These are phyloP conservation scores for Gambelia wislizenii DNA, from an alignment of 2,797 vertebrate genomes.

Conservation along the genomic window DNA sequence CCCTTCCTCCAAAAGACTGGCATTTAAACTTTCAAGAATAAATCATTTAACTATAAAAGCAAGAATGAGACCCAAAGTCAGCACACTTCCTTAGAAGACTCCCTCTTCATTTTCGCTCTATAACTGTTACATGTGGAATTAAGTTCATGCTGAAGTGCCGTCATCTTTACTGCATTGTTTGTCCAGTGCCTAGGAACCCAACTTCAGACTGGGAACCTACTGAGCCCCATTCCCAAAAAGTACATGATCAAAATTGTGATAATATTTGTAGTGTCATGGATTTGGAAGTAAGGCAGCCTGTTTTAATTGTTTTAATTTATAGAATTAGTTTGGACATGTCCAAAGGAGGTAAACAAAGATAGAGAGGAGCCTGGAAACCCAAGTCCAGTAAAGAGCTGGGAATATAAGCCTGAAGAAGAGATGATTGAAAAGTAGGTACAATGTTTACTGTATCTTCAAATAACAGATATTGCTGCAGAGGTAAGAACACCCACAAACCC, in stretches of 20 bases:
- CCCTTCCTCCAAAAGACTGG: slow-evolving; percentile 59
- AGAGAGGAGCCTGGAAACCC: neutral
- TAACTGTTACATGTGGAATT: slow-evolving; percentile 56
- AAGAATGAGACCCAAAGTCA: slow-evolving; percentile 63
- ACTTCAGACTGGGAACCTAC: neutral
- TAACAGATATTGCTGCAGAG: neutral
- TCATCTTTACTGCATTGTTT: slow-evolving; percentile 9
- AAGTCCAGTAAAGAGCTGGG: neutral
- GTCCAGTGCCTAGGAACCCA: neutral
- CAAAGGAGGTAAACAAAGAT: neutral
- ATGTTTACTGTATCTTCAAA: neutral
- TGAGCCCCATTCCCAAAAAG: neutral
- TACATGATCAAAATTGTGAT: neutral
- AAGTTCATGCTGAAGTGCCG: slow-evolving; percentile 54
- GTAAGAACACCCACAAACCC: neutral
- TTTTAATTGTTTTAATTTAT: neutral
- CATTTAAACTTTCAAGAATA: slow-evolving; percentile 71
- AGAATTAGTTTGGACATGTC: neutral
- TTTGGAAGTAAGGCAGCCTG: neutral
- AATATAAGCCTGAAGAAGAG: neutral
- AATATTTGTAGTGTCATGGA: neutral
- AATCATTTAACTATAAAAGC: slow-evolving; percentile 73
- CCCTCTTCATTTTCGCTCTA: slow-evolving; percentile 60
- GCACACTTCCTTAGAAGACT: slow-evolving; percentile 48
- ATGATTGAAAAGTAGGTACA: neutral